Evolutionary conservation across 2,113 vertebrate species (phyloP).

Genomic region (Coreoperca whiteheadi): DNA sequence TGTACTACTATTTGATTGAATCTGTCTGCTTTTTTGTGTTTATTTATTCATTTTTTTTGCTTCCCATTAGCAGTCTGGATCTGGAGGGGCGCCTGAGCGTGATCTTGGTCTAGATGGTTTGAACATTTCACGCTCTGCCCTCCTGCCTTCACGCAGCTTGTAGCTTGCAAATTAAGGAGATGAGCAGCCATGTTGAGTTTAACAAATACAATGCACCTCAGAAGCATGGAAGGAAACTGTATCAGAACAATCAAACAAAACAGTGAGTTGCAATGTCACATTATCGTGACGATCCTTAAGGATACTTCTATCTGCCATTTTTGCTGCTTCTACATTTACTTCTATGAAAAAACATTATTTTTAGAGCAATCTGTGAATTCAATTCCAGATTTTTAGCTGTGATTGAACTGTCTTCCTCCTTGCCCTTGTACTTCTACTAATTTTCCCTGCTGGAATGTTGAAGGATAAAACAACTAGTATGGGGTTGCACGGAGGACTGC

Average conservation of each 20-base stretch:
- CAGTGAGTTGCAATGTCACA: conserved; percentile 35
- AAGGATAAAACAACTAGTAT: conserved; percentile 27
- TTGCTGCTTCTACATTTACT: conserved; percentile 13
- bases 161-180: conserved; percentile 26
- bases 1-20: conserved; percentile 32
- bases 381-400: neutral
- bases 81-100: neutral
- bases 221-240: neutral
- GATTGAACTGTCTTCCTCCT: conserved; percentile 5
- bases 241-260: neutral
- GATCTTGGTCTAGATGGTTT: conserved; percentile 11
- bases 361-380: conserved; percentile 1
- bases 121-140: neutral
- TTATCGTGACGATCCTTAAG: conserved; percentile 2
- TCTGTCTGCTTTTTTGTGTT: neutral
- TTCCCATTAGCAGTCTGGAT: neutral
- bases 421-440: conserved; percentile 7
- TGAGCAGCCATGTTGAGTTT: conserved; percentile 14
- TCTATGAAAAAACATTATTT: conserved; percentile 9
- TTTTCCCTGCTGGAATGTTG: conserved; percentile 31
- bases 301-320: neutral
- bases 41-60: too few species aligned
- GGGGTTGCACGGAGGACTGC: conserved; percentile 17
- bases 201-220: conserved; percentile 1
- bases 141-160: conserved; percentile 11